These are phyloP conservation scores for Microcebus murinus DNA, from an alignment of 2,113 vertebrate genomes.

Conservation along the genomic window DNA sequence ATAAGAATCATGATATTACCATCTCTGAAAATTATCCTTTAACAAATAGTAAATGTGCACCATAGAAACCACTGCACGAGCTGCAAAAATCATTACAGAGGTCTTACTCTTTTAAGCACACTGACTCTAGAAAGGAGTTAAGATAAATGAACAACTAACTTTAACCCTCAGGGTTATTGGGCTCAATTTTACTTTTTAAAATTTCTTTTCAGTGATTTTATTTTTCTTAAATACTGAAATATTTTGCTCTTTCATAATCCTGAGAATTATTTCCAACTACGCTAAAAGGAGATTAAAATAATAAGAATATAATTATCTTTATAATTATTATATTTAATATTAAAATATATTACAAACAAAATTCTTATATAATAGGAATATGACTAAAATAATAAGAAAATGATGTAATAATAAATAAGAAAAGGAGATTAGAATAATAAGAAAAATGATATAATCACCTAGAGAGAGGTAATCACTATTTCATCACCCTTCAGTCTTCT, in stretches of 20 bases:
- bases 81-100: background rate
- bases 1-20: background rate
- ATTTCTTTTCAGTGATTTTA: background rate
- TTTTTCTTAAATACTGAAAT: conserved; percentile 15
- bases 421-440: background rate
- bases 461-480: background rate
- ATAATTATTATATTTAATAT: background rate
- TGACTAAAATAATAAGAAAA: background rate
- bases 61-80: background rate
- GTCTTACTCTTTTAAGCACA: background rate
- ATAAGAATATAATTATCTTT: background rate
- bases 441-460: background rate
- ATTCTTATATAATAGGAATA: background rate
- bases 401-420: background rate
- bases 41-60: background rate
- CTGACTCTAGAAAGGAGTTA: background rate
- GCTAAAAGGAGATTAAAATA: background rate
- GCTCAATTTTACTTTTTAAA: background rate
- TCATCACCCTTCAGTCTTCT: background rate
- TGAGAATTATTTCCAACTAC: background rate
- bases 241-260: conserved; percentile 13
- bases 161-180: background rate
- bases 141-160: background rate
- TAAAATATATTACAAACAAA: background rate
- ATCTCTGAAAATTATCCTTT: background rate